A percentile compares a stretch with the other conserved stretches of the same genome.
These are phyloP conservation scores for Perdita meconis DNA, from an alignment of 2,888 invertebrate genomes.

Conservation along the genomic window DNA sequence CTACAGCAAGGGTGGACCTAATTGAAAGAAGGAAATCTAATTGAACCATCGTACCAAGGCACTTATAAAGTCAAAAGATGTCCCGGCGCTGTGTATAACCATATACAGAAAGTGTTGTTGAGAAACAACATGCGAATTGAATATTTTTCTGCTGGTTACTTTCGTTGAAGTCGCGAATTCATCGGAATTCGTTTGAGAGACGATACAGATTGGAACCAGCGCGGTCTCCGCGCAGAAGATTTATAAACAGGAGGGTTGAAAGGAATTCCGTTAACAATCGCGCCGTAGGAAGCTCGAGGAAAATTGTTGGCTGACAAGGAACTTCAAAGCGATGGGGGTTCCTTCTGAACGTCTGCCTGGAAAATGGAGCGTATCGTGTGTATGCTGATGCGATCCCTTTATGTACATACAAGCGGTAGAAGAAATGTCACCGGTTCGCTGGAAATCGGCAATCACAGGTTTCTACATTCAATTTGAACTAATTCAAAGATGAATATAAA, in stretches of 20 bases:
- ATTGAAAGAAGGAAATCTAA: conserved; percentile 17
- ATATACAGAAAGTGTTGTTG: conserved; percentile 2
- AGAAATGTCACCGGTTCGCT: not conserved
- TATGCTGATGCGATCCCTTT: not conserved
- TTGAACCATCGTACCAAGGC: conserved; percentile 32
- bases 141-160: not conserved
- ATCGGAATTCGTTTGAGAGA: conserved; percentile 4
- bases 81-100: conserved; percentile 26
- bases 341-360: not conserved
- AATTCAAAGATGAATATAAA: too few relatives aligned
- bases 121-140: not conserved
- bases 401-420: not conserved
- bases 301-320: conserved; percentile 34
- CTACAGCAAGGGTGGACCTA: not conserved
- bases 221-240: conserved; percentile 12
- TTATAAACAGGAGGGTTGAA: conserved; percentile 47
- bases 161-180: conserved; percentile 4
- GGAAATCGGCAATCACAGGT: too few relatives aligned
- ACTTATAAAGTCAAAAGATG: conserved; percentile 18
- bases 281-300: conserved; percentile 29
- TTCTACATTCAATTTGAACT: too few relatives aligned
- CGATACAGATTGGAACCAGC: not conserved
- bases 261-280: conserved; percentile 60
- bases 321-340: conserved; percentile 32
- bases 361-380: not conserved